phyloP scores from a whole-genome alignment of 2,888 invertebrate species.

The Rhodophaea formosa region DNA sequence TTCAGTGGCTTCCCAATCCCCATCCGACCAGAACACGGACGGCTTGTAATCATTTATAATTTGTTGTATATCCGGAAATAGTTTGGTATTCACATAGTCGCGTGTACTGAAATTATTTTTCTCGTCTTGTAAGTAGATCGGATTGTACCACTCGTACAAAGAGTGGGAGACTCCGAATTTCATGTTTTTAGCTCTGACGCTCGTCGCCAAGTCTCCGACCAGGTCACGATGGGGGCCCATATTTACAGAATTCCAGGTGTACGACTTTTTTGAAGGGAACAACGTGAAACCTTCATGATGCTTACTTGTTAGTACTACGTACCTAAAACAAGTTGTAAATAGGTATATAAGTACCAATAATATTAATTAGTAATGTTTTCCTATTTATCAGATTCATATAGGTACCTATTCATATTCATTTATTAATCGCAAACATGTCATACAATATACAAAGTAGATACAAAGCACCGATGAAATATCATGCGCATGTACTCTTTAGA shows the following conservation, averaged over 20 bases:
- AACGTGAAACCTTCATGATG: slow-evolving; percentile 93
- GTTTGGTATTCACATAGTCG: slow-evolving; percentile 85
- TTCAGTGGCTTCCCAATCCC: slow-evolving; percentile 94
- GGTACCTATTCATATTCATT: no score
- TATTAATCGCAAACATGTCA: no score
- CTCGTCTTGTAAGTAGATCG: slow-evolving; percentile 88
- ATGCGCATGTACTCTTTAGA: no score
- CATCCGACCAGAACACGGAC: slow-evolving; percentile 95
- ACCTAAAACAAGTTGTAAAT: slow-evolving; percentile 75
- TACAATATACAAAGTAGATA: no score
- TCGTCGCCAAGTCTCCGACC: slow-evolving; percentile 87
- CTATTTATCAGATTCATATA: not conserved
- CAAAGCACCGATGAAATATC: no score
- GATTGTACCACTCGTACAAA: slow-evolving; percentile 93
- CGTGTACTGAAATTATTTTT: slow-evolving; percentile 81
- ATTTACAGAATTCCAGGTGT: slow-evolving; percentile 91
- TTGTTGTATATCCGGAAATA: slow-evolving; percentile 91
- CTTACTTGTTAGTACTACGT: slow-evolving; percentile 91
- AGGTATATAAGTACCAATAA: no score
- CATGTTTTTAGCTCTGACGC: slow-evolving; percentile 83
- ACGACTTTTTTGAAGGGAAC: slow-evolving; percentile 91
- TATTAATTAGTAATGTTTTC: not conserved
- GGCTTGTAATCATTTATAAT: slow-evolving; percentile 85
- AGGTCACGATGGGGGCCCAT: slow-evolving; percentile 89
- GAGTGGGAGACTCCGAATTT: slow-evolving; percentile 93